Conservation (phyloP, 1,140 invertebrate species). For the Pseudomyrmex dendroicus region DNA sequence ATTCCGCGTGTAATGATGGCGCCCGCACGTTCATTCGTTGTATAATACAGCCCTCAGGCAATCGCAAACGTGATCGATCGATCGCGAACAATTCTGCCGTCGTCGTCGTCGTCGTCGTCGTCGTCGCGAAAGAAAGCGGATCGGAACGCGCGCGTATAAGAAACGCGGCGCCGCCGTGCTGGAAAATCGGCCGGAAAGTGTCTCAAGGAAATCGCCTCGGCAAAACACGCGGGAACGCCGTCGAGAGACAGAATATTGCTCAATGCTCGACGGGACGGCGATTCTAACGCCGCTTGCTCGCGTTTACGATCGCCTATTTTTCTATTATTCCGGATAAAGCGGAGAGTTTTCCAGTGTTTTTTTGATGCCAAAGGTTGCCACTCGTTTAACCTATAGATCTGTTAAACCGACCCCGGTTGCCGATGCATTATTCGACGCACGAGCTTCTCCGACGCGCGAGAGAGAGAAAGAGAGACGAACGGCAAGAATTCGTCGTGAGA, state of each 20-base stretch:
- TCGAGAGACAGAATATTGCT: constrained; percentile 42
- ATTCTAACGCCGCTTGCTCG: neutral
- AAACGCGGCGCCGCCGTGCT: constrained; percentile 46
- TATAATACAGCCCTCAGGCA: neutral
- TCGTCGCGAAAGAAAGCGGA: constrained; percentile 62
- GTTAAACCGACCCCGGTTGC: constrained; percentile 27
- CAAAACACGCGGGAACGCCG: constrained; percentile 11
- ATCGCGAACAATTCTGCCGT: neutral
- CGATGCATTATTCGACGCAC: constrained; percentile 54
- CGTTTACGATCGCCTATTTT: neutral
- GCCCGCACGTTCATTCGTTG: neutral
- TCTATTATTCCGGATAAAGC: constrained; percentile 19
- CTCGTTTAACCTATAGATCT: constrained; percentile 26
- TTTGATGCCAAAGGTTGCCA: neutral
- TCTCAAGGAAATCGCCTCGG: constrained; percentile 68
- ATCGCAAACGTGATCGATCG: constrained; percentile 30
- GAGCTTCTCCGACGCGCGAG: constrained; percentile 17
- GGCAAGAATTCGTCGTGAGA: constrained; percentile 59
- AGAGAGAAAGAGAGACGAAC: constrained; percentile 21
- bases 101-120: neutral
- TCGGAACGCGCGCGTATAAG: constrained; percentile 28
- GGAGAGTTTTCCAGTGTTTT: neutral
- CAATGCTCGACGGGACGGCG: constrained; percentile 55
- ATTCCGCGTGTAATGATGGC: neutral
- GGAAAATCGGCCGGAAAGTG: constrained; percentile 70